A percentile compares a stretch with the other conserved stretches of the same genome.
These are phyloP conservation scores for Manis pentadactyla DNA, from an alignment of 2,797 vertebrate genomes.

Conservation along the genomic window DNA sequence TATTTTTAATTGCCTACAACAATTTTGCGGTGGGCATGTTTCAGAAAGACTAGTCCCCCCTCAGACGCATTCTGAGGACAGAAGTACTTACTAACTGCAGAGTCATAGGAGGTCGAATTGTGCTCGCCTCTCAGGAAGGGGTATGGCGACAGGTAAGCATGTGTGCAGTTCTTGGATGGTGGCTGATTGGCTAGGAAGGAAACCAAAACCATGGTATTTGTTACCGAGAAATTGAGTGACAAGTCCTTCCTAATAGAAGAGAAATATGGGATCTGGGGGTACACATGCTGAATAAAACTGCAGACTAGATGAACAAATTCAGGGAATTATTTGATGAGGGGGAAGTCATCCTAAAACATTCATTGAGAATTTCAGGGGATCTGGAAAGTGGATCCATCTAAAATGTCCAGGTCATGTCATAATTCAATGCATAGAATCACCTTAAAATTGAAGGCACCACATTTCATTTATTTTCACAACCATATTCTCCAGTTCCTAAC, in stretches of 20 bases:
- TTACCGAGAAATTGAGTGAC: neutral
- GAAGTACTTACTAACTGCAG: slow-evolving; percentile 94
- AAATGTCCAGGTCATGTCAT: neutral
- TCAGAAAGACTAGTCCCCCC: neutral
- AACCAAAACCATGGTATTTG: neutral
- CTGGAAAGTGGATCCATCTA: neutral
- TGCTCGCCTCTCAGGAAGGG: slow-evolving; percentile 91
- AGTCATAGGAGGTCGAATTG: slow-evolving; percentile 93
- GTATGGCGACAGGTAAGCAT: slow-evolving; percentile 95
- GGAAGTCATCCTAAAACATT: neutral
- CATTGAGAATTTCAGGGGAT: neutral
- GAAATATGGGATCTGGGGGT: neutral
- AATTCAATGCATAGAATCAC: neutral
- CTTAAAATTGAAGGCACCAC: neutral
- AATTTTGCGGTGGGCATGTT: no score
- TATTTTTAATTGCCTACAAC: neutral
- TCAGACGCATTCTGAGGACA: neutral
- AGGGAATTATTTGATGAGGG: neutral
- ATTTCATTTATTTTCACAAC: neutral
- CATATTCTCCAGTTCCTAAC: neutral
- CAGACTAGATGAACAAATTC: neutral
- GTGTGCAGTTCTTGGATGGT: slow-evolving; percentile 92
- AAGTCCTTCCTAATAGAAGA: neutral
- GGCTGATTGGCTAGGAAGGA: slow-evolving; percentile 92
- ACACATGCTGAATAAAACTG: neutral